Conservation (phyloP, 2,113 vertebrate genomes). For the Sula dactylatra region DNA sequence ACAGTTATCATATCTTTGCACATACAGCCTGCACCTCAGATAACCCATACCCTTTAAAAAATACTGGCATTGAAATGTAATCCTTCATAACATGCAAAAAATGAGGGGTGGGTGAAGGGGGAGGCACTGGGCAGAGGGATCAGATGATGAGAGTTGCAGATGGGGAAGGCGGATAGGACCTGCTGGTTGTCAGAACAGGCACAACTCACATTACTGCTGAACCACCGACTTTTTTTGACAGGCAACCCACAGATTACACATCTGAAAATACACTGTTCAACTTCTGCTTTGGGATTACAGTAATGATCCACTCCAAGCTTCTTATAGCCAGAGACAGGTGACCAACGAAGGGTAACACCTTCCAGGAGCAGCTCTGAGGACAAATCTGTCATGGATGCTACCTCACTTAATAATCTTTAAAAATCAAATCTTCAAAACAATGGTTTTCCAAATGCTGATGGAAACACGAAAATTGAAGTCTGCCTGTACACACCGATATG, state of each 20-base stretch:
- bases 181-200: not conserved
- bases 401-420: not conserved
- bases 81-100: not conserved
- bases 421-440: not conserved
- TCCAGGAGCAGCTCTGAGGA: not conserved
- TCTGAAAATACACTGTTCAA: slow-evolving; percentile 27
- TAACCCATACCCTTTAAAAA: slow-evolving; percentile 41
- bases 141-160: not conserved
- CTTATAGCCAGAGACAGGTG: not conserved
- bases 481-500: not conserved
- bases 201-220: not conserved
- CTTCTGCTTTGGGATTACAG: not conserved
- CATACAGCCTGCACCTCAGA: not conserved
- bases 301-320: not conserved
- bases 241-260: not conserved
- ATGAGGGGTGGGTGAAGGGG: not conserved
- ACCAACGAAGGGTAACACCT: not conserved
- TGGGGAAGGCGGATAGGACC: not conserved
- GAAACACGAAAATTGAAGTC: not conserved
- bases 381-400: not conserved
- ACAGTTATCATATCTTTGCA: not conserved
- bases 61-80: slow-evolving; percentile 8
- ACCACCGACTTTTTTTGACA: not conserved
- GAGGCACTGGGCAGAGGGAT: not conserved
- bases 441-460: not conserved